phyloP scores from a whole-genome alignment of 2,888 invertebrate species.

The Dicroscelio sp. region DNA sequence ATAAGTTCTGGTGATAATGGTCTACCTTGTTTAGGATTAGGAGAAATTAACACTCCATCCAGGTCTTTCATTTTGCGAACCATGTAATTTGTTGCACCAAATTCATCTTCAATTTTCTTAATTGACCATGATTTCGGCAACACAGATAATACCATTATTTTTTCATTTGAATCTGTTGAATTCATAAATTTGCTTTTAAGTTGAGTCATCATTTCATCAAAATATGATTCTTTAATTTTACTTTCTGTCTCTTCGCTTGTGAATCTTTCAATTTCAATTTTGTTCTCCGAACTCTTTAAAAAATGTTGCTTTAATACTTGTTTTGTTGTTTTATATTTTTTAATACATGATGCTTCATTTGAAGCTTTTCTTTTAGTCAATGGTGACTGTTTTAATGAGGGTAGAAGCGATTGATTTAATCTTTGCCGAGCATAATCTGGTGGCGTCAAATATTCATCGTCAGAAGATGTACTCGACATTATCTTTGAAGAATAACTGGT shows the following conservation, averaged over 20 bases:
- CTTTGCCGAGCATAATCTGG: not conserved
- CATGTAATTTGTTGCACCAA: conserved; percentile 30
- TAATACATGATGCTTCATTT: not conserved
- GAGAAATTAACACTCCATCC: not conserved
- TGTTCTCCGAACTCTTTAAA: conserved; percentile 15
- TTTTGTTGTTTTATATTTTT: conserved; percentile 3
- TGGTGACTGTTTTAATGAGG: not conserved
- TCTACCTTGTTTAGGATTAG: not conserved
- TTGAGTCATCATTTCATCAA: conserved; percentile 20
- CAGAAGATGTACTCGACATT: not conserved
- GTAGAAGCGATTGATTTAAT: conserved; percentile 1
- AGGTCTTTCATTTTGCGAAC: conserved; percentile 32
- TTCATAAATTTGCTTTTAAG: conserved; percentile 11
- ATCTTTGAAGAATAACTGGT: too few relatives aligned
- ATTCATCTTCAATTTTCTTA: conserved; percentile 16
- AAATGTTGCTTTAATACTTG: conserved; percentile 3
- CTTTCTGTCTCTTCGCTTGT: not conserved
- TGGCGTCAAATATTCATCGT: not conserved
- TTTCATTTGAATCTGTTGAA: not conserved
- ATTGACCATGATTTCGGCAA: conserved; percentile 23
- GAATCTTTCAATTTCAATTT: conserved; percentile 8
- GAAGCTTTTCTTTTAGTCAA: not conserved
- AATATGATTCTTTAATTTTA: not conserved
- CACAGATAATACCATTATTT: conserved; percentile 20
- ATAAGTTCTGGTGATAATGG: not conserved